Base-by-base conservation (phyloP, 1,140 invertebrate species). In the Drosophila subpulchrella region DNA sequence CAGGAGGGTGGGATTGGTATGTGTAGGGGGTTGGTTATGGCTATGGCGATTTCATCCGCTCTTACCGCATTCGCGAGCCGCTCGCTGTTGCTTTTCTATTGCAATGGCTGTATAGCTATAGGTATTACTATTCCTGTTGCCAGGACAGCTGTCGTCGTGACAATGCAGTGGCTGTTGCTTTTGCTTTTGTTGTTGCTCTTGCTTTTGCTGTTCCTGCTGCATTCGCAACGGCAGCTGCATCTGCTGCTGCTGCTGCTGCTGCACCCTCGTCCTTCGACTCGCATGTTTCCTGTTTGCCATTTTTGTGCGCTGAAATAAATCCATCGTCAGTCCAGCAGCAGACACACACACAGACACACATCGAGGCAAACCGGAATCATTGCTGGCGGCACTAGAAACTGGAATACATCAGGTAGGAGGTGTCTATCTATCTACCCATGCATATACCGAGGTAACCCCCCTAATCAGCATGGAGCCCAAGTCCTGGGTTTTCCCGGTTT, bases 201-300 rank as follows among this genome's bases (percentile, higher is more conserved):
- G 34, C 36, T 42, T 20, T 44, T 44, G 54, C 20, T 20, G 27
- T 27, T 27, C 27, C 15, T 51, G 57, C 42, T 53, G 61, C 41
- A 41, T 56, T 30, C 47, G 51, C 58, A 70, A 13, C 42, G 53
- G 66, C 44, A 51, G 39, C 42, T 56, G 67, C 50, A 42, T 3
- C 27, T 70, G 53, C 34, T 17, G 24, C n/a, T 57, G 61, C 44
- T 47, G 56, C 41, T 54, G 57, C 24, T 34, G 62, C 55, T 46
- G 55, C 41, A 46, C 54, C 53, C 62, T 42, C 55, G 27, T 12
- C n/a, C 20, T 4, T n/a, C 4, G 2, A 15, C 17, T 38, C 15
- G n/a, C 17, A 32, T 11, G 30, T 24, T 61, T 51, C 38, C 20
- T 74, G 67, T 78, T 75, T 63, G 59, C 48, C 59, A 57, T 71